Evolutionary conservation across 2,888 invertebrate genomes (phyloP), one percentile per base, ranked within the genome.

Genomic region (Philhelius pedissequus): DNA sequence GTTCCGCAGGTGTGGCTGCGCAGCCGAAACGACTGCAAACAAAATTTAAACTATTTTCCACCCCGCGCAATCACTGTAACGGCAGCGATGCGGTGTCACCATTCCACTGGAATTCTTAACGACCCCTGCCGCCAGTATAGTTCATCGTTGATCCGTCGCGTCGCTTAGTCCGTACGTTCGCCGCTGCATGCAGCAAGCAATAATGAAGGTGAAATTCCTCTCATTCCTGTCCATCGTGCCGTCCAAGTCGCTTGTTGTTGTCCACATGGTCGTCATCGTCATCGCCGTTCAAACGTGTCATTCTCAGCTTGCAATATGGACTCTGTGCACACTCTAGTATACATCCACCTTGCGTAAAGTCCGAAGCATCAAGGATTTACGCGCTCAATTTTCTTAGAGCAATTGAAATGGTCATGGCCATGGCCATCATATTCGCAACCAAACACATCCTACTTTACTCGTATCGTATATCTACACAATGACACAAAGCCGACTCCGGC

Each of bases 1-100:
- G 62, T 70, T 76, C 75, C 84, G n/a, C n/a, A 84, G 84, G 84
- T 84, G 84, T 84, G 84, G 84, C 71, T 54, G 76, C 15, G 76
- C 15, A 27, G 62, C 40, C 45, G 54, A 60, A 58, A 54, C 25
- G 40, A 18, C 40, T 50, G 27, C 20, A n/a, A 45, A 66, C 52
- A 25, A 66, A 43, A 66, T 20, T 43, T 38, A 52, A 30, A 27
- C n/a, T 54, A 68, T 32, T 68, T 43, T 48, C 77, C 83, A 73
- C 66, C 74, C 78, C 70, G 79, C 75, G 50, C 80, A 80, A 76
- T 84, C 66, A 71, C 66, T 54, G 50, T 40, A 52, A 7, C 43
- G 22, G 20, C 32, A 30, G 38, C 22, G 50, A 62, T 79, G 38
- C 22, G 50, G 68, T 79, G 84, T 84, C 79, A 83, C 83, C 79